Evolutionary conservation across 2,797 vertebrate genomes (phyloP), one percentile per base, ranked within the genome.

Genomic region (Oreochromis grahami): DNA sequence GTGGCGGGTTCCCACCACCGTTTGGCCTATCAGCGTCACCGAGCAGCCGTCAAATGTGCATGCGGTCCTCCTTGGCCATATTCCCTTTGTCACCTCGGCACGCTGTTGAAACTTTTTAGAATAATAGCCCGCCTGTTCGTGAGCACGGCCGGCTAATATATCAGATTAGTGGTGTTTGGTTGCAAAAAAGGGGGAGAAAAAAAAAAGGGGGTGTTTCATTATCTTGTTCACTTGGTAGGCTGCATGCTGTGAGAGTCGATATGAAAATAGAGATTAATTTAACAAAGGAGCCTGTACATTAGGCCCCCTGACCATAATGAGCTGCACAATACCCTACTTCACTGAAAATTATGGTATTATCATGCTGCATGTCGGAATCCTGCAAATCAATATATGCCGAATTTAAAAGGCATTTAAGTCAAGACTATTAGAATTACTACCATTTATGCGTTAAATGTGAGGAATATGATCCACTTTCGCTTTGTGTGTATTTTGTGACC

Each of bases 11-110:
- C 95, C 96, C 92, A 95, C 93, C 94, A 95, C 95, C 95, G 94
- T 96, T 97, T 97, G 96, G 94, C 94, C 95, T 95, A 93, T 96
- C 96, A 95, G 94, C 95, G 93, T 96, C 96, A 95, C 93, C 86
- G 92, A 96, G 93, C 90, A 95, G 92, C 88, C 90, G 94, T 93
- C 93, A 96, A 94, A 95, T 72, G 89, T 36, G 90, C 95, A 95
- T 91, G 87, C 86, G 13, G 85, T 90, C 79, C 58, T 93, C 95
- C 91, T 88, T 78, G 93, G 91, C 92, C 95, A 90, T 89, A 95
- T 93, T 93, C 96, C 88, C 96, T 96, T 94, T 95, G 94, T 95
- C 95, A 94, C 93, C 94, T 90, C 86, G 85, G 90, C 92, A 91
- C 80, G 85, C 77, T 38, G 86, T 88, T 93, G 89, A 97, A 97